Conservation (phyloP, 2,888 invertebrate genomes). For the Apodemia zela region DNA sequence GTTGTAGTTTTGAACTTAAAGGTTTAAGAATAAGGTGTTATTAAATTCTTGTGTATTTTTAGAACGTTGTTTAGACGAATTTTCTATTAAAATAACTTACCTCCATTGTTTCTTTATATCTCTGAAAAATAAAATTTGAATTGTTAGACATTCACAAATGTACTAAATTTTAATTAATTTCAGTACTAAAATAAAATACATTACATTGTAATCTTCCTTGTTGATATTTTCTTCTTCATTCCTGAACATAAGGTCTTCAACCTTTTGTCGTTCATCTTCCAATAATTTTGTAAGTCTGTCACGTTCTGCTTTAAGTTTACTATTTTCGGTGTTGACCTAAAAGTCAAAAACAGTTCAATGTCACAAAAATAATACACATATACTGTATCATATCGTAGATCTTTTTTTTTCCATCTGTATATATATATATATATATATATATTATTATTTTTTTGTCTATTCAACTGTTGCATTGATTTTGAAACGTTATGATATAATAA, state of each 20-base stretch:
- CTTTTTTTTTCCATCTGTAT: too few relatives aligned
- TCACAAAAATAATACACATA: too few relatives aligned
- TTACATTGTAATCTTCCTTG: constrained; percentile 93
- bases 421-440: too few relatives aligned
- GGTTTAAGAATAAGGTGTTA: too few relatives aligned
- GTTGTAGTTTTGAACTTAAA: too few relatives aligned
- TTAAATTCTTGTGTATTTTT: too few relatives aligned
- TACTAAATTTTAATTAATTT: constrained; percentile 1
- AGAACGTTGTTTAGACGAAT: too few relatives aligned
- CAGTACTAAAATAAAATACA: constrained; percentile 31
- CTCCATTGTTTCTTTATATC: constrained; percentile 74
- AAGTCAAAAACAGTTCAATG: constrained; percentile 26
- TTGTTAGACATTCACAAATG: constrained; percentile 23
- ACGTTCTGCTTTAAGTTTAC: constrained; percentile 78
- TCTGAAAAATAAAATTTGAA: constrained; percentile 55
- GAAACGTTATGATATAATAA: too few relatives aligned
- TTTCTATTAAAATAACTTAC: constrained; percentile 40
- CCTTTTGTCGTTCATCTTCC: constrained; percentile 89
- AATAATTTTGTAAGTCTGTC: constrained; percentile 82
- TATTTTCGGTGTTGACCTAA: constrained; percentile 74
- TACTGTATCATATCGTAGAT: too few relatives aligned
- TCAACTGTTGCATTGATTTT: too few relatives aligned
- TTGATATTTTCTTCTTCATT: constrained; percentile 95
- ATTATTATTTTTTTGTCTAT: too few relatives aligned
- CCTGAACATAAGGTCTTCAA: constrained; percentile 94